Base-by-base conservation (phyloP, 2,113 vertebrate genomes). In the Grantiella picta region DNA sequence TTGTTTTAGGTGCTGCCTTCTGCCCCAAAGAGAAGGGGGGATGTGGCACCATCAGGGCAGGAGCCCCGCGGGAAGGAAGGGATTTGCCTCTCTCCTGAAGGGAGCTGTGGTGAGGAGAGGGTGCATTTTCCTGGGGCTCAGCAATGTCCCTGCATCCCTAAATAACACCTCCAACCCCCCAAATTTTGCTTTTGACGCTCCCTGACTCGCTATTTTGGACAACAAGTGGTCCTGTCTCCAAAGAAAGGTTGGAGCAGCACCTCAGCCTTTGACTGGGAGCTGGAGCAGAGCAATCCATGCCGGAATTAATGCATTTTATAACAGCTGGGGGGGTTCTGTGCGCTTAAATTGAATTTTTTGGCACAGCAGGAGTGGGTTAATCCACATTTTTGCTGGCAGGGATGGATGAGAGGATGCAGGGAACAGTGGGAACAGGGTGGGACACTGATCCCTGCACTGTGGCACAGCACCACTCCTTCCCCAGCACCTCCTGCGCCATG, bases 71-170 rank as follows among this genome's bases (percentile, higher is more conserved):
- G 65, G 14, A 88, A 80, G 27, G 40, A 56, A 56, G 31, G 29
- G 16, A 70, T 36, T n/a, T 12, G 1, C 23, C 25, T 72, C 31
- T 71, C 16, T 71, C 31, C 65, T 35, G 45, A 59, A 44, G 29
- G 31, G 16, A 65, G 29, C 16, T 0, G 1, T 79, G 61, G 9
- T 59, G 31, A 40, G 15, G n/a, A 89, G 7, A 18, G 2, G 17
- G 17, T 82, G 44, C 7, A 1, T 7, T 56, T 35, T 31, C 20
- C 25, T 49, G 40, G 36, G 42, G 9, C 12, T 6, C 31, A 61
- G n/a, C 45, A 17, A 4, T 1, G 2, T 28, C 0, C 2, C 28
- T 59, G 14, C 20, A 33, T 11, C 45, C 15, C 36, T 27, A 23
- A 6, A 19, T 57, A 73, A 47, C 8, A 15, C 2, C n/a, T 17